These are phyloP conservation scores for Gadus chalcogrammus DNA, from an alignment of 2,113 vertebrate genomes.

Conservation along the genomic window DNA sequence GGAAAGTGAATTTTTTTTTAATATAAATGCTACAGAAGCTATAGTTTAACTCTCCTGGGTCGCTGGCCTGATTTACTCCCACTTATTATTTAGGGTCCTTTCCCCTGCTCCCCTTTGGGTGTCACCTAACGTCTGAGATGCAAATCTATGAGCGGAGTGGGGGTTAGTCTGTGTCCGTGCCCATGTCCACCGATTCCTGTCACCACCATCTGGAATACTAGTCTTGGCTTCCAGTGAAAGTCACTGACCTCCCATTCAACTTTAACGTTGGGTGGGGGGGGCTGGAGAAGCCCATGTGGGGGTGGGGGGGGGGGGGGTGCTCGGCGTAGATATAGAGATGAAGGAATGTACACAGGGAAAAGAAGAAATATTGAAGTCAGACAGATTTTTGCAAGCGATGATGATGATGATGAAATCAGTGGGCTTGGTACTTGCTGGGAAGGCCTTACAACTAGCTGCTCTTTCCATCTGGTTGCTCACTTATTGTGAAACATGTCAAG, in stretches of 20 bases:
- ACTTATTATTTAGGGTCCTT: not conserved
- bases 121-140: not conserved
- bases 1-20: not conserved
- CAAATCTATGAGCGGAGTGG: not conserved
- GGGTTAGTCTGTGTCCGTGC: conserved; percentile 55
- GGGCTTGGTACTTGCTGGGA: conserved; percentile 30
- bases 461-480: too few species aligned
- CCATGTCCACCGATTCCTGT: conserved; percentile 33
- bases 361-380: not conserved
- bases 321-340: conserved; percentile 4
- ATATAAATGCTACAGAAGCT: too few species aligned
- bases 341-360: not conserved
- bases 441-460: not conserved
- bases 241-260: conserved; percentile 79
- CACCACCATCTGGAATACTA: conserved; percentile 79
- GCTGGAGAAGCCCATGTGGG: not conserved
- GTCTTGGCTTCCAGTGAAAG: conserved; percentile 75
- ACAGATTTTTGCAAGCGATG: not conserved
- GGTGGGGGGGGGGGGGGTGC: not conserved
- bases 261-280: conserved; percentile 28
- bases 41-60: not conserved
- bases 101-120: not conserved
- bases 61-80: not conserved
- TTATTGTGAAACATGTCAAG: too few species aligned
- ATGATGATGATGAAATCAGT: conserved; percentile 32